phyloP scores from a whole-genome alignment of 2,888 invertebrate species.

The Ochropleura plecta region DNA sequence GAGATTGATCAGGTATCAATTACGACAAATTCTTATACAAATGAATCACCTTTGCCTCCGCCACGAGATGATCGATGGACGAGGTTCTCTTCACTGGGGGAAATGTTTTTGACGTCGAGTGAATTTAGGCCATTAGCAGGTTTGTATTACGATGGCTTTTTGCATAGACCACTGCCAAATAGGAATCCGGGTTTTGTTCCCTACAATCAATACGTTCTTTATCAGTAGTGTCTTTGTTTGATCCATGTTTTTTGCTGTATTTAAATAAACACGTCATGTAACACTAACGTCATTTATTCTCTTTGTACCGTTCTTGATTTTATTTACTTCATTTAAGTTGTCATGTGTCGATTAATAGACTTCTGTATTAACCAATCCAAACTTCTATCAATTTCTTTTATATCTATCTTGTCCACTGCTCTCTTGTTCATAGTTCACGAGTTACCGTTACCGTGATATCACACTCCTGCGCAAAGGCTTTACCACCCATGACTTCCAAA shows the following conservation, averaged over 20 bases:
- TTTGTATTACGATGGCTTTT: conserved; percentile 86
- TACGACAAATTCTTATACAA: conserved; percentile 81
- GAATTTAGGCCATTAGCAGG: conserved; percentile 86
- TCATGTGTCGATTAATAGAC: no score
- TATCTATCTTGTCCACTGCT: not conserved
- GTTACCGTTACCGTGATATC: not conserved
- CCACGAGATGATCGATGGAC: conserved; percentile 80
- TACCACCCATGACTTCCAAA: no score
- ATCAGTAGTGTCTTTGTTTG: conserved; percentile 34
- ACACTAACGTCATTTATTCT: not conserved
- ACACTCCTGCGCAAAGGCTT: no score
- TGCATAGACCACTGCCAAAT: conserved; percentile 79
- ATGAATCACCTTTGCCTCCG: conserved; percentile 74
- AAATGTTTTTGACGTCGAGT: conserved; percentile 67
- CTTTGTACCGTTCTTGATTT: not conserved
- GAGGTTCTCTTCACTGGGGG: conserved; percentile 73
- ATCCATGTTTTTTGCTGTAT: not conserved
- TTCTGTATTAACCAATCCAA: no score
- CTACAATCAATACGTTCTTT: conserved; percentile 67
- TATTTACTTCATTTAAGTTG: not conserved
- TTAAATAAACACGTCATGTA: not conserved
- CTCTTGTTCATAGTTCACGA: not conserved
- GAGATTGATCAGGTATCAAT: conserved; percentile 81
- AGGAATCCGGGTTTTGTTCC: conserved; percentile 76
- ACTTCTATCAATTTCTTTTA: not conserved